Percentiles rank a stretch among this genome's conserved stretches.
Evolutionary conservation across 2,888 invertebrate genomes (phyloP).

Genomic region (Pseudococcus jackbeardsleyi): DNA sequence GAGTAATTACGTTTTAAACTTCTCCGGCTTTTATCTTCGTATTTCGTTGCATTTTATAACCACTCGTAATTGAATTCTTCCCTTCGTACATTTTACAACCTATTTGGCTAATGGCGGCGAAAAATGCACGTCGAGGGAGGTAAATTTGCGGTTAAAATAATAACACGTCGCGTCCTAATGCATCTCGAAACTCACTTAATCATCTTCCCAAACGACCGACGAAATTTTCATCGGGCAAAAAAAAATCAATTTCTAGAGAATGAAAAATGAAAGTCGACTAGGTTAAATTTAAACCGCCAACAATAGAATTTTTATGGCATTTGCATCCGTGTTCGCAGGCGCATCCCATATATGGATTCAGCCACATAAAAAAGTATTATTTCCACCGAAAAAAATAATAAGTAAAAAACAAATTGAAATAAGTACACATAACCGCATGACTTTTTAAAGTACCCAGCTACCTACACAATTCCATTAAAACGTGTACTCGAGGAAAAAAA

Average conservation of each 20-base stretch:
- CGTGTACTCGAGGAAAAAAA: neutral
- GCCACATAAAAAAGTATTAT: neutral
- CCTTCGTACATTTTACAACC: neutral
- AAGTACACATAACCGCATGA: neutral
- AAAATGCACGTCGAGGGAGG: neutral
- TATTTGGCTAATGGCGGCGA: neutral
- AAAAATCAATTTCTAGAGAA: neutral
- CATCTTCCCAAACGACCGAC: neutral
- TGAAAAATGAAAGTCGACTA: neutral
- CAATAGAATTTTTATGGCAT: neutral
- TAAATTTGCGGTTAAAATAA: neutral
- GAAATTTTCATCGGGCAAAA: neutral
- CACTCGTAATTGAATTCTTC: neutral
- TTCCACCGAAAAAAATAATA: neutral
- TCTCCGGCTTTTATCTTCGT: neutral
- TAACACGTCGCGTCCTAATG: neutral
- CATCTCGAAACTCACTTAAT: neutral
- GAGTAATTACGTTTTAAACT: conserved; percentile 21
- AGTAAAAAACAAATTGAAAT: neutral
- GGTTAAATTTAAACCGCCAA: neutral
- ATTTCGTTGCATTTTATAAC: neutral
- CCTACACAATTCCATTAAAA: neutral
- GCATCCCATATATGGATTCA: neutral
- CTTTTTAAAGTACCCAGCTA: neutral
- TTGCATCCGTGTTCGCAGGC: neutral